phyloP scores from a whole-genome alignment of 2,113 vertebrate species.

The Myrmecobius fasciatus region DNA sequence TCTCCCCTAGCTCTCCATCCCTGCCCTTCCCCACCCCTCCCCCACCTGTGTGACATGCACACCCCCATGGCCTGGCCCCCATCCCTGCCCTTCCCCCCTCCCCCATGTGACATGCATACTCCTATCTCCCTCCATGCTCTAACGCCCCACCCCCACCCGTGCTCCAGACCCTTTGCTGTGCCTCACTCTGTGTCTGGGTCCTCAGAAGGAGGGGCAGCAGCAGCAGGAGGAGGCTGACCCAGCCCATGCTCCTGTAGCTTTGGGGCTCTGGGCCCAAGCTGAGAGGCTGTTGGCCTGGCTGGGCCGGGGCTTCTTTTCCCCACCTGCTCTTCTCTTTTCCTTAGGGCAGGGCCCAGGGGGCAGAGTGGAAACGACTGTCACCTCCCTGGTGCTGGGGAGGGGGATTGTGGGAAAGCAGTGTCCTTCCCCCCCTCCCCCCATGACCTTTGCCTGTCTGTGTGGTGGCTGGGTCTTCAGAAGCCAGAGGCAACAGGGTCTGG shows the following conservation, averaged over 20 bases:
- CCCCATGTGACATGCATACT: too few relatives aligned
- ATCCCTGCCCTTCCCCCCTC: neutral
- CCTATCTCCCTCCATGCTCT: too few relatives aligned
- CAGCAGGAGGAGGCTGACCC: neutral
- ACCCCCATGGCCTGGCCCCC: too few relatives aligned
- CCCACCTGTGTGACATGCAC: too few relatives aligned
- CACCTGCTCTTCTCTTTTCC: neutral
- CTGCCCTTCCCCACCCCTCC: neutral
- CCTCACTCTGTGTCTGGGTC: neutral
- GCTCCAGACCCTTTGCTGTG: neutral
- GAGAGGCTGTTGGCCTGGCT: neutral
- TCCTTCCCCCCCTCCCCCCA: too few relatives aligned
- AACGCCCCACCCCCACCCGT: neutral
- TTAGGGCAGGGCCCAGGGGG: neutral
- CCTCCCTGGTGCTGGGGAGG: neutral
- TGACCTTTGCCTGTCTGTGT: too few relatives aligned
- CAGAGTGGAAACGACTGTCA: neutral
- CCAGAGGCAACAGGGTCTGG: neutral
- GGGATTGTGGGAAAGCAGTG: neutral
- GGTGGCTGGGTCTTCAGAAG: neutral
- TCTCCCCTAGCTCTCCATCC: too few relatives aligned
- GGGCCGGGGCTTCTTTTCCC: neutral
- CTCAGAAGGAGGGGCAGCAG: neutral
- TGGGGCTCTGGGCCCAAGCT: neutral
- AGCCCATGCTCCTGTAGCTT: neutral